These are phyloP conservation scores for Drosophila ogumai DNA, from an alignment of 1,140 invertebrate genomes.

Conservation along the genomic window DNA sequence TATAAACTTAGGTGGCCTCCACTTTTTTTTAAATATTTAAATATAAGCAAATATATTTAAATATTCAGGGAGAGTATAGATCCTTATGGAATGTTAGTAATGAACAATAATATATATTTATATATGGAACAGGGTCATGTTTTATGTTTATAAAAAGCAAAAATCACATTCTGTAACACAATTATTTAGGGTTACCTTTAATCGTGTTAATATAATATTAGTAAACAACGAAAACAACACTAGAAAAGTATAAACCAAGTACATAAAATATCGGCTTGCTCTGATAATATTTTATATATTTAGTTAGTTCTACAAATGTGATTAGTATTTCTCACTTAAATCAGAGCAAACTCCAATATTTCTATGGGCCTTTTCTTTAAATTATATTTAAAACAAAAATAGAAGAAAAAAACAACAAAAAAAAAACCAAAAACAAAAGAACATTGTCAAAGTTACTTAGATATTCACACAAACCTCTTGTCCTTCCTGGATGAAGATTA, in stretches of 20 bases:
- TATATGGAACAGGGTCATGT: constrained; percentile 1
- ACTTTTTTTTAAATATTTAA: not conserved
- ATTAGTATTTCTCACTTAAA: not conserved
- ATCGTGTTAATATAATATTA: constrained; percentile 14
- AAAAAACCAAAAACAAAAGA: not conserved
- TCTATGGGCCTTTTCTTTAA: not conserved
- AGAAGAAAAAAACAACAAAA: not conserved
- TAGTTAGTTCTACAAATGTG: not conserved
- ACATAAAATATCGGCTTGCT: constrained; percentile 1
- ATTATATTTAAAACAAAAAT: constrained; percentile 1
- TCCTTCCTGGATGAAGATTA: constrained; percentile 87
- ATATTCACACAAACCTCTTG: constrained; percentile 89
- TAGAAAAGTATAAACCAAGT: constrained; percentile 7
- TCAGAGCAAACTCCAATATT: constrained; percentile 1
- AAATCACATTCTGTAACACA: constrained; percentile 11
- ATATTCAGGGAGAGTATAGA: not conserved
- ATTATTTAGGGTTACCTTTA: not conserved
- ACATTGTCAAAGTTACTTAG: constrained; percentile 8
- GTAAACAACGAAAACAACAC: constrained; percentile 11
- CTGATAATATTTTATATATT: not conserved
- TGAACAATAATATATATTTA: constrained; percentile 4
- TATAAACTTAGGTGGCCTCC: not conserved
- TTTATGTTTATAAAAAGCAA: constrained; percentile 14
- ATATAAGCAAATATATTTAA: not conserved
- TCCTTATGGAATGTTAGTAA: not conserved